Percentiles rank a stretch among this genome's conserved stretches.
Conservation (phyloP, 2,888 invertebrate species). For the Eustalomyia histrio region DNA sequence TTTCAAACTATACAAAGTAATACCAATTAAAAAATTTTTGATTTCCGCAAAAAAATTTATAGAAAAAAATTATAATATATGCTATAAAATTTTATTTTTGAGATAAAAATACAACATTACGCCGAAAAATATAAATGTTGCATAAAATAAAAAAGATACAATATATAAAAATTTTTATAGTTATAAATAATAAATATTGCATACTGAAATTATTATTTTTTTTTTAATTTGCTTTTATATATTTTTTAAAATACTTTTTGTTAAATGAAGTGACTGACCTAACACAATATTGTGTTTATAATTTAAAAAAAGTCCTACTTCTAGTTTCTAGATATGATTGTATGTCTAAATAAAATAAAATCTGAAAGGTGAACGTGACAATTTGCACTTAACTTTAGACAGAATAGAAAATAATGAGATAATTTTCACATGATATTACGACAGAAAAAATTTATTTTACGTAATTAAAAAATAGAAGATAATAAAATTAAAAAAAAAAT, state of each 20-base stretch:
- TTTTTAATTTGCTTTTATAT: too few relatives aligned
- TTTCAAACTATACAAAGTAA: not conserved
- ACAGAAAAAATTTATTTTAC: slow-evolving; percentile 15
- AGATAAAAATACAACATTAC: too few relatives aligned
- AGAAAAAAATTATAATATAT: not conserved
- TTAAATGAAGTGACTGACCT: slow-evolving; percentile 34
- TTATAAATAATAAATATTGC: too few relatives aligned
- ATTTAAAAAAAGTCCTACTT: slow-evolving; percentile 40
- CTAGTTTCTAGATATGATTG: slow-evolving; percentile 1
- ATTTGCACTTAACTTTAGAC: slow-evolving; percentile 40
- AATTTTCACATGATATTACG: slow-evolving; percentile 47
- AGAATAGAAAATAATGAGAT: slow-evolving; percentile 35
- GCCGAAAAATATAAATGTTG: too few relatives aligned
- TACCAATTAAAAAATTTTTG: slow-evolving; percentile 11
- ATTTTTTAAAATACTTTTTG: too few relatives aligned
- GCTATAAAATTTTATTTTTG: slow-evolving; percentile 7
- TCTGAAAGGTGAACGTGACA: slow-evolving; percentile 49
- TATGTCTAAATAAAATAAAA: not conserved
- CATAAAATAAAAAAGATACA: too few relatives aligned
- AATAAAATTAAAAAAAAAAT: slow-evolving; percentile 1
- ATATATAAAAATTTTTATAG: too few relatives aligned
- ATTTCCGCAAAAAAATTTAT: slow-evolving; percentile 2
- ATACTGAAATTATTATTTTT: too few relatives aligned
- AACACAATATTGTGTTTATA: slow-evolving; percentile 28
- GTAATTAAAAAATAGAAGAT: slow-evolving; percentile 33